phyloP scores from a whole-genome alignment of 2,888 invertebrate species.

The Nephrotoma flavescens region DNA sequence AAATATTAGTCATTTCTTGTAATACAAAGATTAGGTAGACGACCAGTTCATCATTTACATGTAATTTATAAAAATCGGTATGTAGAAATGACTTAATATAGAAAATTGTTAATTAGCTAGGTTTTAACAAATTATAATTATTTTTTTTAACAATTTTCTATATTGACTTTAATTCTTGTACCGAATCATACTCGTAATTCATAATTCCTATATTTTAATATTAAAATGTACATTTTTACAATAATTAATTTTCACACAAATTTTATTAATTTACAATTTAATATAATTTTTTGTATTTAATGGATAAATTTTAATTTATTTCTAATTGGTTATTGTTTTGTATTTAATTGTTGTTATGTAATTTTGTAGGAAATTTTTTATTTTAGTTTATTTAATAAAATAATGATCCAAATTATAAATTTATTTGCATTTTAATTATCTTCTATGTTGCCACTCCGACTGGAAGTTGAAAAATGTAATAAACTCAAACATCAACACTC shows the following conservation, averaged over 20 bases:
- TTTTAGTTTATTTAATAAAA: background rate
- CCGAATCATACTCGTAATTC: background rate
- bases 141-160: background rate
- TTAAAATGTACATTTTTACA: background rate
- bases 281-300: background rate
- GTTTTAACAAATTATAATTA: background rate
- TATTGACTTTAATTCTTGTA: background rate
- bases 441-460: no score
- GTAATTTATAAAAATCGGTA: background rate
- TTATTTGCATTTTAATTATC: no score
- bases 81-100: background rate
- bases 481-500: no score
- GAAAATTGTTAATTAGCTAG: background rate
- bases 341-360: background rate
- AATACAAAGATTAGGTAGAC: background rate
- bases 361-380: background rate
- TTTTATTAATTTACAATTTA: background rate
- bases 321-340: background rate
- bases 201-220: background rate
- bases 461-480: no score
- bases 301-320: background rate
- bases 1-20: background rate
- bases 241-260: background rate
- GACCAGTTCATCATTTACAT: background rate
- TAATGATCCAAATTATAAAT: background rate